These are phyloP conservation scores for Ochlodes sylvanus DNA, from an alignment of 2,888 invertebrate species.

Conservation along the genomic window DNA sequence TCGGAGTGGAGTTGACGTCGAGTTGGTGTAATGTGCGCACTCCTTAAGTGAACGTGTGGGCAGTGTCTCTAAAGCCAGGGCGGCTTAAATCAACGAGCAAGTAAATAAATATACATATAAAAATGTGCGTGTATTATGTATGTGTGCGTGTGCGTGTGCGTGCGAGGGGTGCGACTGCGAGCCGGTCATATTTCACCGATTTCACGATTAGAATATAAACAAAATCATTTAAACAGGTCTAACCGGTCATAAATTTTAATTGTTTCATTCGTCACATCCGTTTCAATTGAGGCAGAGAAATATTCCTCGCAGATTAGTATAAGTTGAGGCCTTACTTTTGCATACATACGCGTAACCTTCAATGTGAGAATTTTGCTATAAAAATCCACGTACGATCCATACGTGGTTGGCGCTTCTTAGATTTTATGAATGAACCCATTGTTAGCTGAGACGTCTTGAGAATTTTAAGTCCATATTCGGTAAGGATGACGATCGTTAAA, in stretches of 20 bases:
- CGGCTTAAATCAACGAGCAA: too few species aligned
- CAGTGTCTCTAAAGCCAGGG: too few species aligned
- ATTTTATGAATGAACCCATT: conserved; percentile 69
- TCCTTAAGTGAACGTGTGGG: too few species aligned
- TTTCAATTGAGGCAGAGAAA: conserved; percentile 19
- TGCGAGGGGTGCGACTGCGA: not conserved
- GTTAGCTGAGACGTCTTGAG: conserved; percentile 46
- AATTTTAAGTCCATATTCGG: conserved; percentile 26
- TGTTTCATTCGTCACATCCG: conserved; percentile 24
- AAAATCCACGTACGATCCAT: conserved; percentile 33
- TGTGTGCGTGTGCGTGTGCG: too few species aligned
- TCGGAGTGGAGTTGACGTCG: too few species aligned
- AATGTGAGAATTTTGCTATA: conserved; percentile 23
- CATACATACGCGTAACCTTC: conserved; percentile 4
- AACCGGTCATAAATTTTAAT: conserved; percentile 17
- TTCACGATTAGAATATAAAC: conserved; percentile 5
- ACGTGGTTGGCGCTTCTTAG: conserved; percentile 43
- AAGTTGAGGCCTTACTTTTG: not conserved
- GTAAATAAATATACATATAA: too few species aligned
- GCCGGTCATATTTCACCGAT: conserved; percentile 8
- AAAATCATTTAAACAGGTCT: conserved; percentile 13
- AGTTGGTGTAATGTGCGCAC: too few species aligned
- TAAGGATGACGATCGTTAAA: conserved; percentile 24
- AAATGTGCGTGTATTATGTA: too few species aligned
- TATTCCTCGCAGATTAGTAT: conserved; percentile 9